Evolutionary conservation across 1,140 invertebrate genomes (phyloP).

Genomic region (Aphaenogaster ashmeadi): DNA sequence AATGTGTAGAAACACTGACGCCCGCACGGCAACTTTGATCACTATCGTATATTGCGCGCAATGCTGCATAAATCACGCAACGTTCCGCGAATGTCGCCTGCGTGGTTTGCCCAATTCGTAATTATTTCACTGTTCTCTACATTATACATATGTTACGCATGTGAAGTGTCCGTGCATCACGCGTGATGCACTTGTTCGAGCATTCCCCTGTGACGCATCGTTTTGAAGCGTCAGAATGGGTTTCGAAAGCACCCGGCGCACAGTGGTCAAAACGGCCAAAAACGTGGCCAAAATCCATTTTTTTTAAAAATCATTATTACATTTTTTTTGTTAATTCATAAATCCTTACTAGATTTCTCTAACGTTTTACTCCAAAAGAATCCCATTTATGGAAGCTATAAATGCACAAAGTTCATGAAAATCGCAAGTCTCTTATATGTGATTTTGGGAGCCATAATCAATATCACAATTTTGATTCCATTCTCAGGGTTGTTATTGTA

Average conservation of each 20-base stretch:
- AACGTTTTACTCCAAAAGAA: no score
- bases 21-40: background rate
- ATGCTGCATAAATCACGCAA: constrained; percentile 1
- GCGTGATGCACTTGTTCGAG: background rate
- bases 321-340: no score
- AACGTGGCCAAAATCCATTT: no score
- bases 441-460: no score
- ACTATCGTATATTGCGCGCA: constrained; percentile 8
- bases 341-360: no score
- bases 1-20: constrained; percentile 26
- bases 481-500: no score
- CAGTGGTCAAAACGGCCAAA: no score
- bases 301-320: no score
- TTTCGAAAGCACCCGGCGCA: background rate
- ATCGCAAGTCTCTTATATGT: no score
- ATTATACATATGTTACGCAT: background rate
- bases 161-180: background rate
- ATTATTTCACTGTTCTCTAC: constrained; percentile 4
- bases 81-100: background rate
- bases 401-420: no score
- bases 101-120: background rate
- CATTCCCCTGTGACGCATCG: background rate
- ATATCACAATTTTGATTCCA: no score
- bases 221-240: background rate
- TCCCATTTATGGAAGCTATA: no score